Conservation (phyloP, 37 sponge, comb jelly and placozoan genomes). For the Corticium candelabrum region DNA sequence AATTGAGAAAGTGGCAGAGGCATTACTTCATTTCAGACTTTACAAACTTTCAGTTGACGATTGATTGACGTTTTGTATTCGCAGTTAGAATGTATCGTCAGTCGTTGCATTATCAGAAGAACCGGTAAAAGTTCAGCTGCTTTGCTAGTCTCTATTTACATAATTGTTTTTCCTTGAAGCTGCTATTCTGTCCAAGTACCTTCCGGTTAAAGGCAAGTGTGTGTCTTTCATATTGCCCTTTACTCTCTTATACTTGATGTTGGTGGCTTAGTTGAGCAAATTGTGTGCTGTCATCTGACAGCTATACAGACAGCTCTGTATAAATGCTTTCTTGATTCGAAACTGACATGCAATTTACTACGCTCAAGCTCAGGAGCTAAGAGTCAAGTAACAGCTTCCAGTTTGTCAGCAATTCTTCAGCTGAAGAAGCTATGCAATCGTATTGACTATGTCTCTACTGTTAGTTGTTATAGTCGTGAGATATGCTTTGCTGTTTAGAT, state of each 20-base stretch:
- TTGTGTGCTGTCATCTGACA: constrained; percentile 81
- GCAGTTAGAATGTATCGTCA: constrained; percentile 52
- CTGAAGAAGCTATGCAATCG: constrained; percentile 96
- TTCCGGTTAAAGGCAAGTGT: constrained; percentile 80
- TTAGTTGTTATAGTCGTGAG: too few species aligned
- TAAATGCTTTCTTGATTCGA: constrained; percentile 50
- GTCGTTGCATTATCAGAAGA: constrained; percentile 86
- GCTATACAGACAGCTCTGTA: constrained; percentile 70
- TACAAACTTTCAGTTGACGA: constrained; percentile 6
- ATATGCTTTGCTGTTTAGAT: constrained; percentile 35
- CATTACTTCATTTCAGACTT: too few species aligned
- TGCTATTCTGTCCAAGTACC: constrained; percentile 83
- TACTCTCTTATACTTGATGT: not conserved
- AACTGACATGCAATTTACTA: too few species aligned
- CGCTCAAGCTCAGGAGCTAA: too few species aligned
- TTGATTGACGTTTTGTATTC: constrained; percentile 1
- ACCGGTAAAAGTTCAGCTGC: constrained; percentile 18
- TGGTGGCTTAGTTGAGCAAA: constrained; percentile 21
- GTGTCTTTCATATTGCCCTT: not conserved
- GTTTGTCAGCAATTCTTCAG: constrained; percentile 78
- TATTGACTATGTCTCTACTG: too few species aligned
- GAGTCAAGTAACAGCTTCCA: constrained; percentile 35
- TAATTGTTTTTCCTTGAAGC: constrained; percentile 13
- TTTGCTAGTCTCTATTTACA: not conserved
- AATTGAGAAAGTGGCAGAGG: constrained; percentile 67